Evolutionary conservation across 1,140 invertebrate genomes (phyloP).

Genomic region (Nasonia vitripennis): DNA sequence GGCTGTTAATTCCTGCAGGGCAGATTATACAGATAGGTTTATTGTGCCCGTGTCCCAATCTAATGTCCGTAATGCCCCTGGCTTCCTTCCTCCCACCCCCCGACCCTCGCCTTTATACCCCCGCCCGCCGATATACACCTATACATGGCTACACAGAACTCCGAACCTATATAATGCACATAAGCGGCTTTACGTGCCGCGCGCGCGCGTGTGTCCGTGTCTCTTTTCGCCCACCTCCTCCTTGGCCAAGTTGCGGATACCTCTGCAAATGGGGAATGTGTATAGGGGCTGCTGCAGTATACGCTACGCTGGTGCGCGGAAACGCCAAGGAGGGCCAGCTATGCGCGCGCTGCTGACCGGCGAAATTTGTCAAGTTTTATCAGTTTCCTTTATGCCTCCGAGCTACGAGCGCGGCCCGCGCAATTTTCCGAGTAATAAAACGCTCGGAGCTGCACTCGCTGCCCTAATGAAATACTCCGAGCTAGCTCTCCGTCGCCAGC

Average conservation of each 20-base stretch:
- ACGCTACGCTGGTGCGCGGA: too few species aligned
- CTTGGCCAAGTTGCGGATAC: slow-evolving; percentile 19
- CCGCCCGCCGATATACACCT: slow-evolving; percentile 11
- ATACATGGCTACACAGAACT: not conserved
- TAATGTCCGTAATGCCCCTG: slow-evolving; percentile 75
- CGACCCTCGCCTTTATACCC: slow-evolving; percentile 42
- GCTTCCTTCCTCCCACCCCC: slow-evolving; percentile 43
- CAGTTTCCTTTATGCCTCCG: slow-evolving; percentile 44
- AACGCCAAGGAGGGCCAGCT: not conserved
- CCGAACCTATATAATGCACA: slow-evolving; percentile 47
- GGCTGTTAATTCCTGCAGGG: slow-evolving; percentile 76
- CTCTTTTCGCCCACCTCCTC: slow-evolving; percentile 29
- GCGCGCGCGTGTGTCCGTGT: slow-evolving; percentile 2
- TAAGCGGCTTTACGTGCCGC: slow-evolving; percentile 45
- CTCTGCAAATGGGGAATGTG: slow-evolving; percentile 40
- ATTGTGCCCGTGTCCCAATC: slow-evolving; percentile 76
- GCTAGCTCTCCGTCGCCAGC: not conserved
- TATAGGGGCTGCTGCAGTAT: not conserved
- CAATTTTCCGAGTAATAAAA: slow-evolving; percentile 47
- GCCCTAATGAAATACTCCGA: not conserved
- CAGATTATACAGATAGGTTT: slow-evolving; percentile 77
- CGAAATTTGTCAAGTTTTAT: slow-evolving; percentile 51
- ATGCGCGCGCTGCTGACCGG: slow-evolving; percentile 21
- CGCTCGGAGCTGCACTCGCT: slow-evolving; percentile 3
- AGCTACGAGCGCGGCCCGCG: not conserved